Base-by-base conservation (phyloP, 30 jellyfish, hydroid and myxozoan genomes). In the Euphysa ruthae region DNA sequence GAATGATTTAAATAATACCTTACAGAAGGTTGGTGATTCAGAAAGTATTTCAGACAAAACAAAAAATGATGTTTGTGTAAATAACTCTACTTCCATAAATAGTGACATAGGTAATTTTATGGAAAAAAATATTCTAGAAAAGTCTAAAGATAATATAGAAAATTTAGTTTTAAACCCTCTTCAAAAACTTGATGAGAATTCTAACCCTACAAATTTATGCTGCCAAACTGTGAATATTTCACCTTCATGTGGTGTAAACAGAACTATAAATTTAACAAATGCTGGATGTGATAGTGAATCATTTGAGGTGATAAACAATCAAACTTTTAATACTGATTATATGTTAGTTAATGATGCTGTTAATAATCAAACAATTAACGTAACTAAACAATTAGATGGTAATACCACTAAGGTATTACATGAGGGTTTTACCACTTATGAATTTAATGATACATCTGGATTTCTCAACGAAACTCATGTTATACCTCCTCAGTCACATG, bases 391-490 rank as follows among this genome's bases (percentile, higher is more conserved):
- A n/a, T n/a, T n/a, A n/a, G n/a, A n/a, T n/a, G n/a, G n/a, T n/a
- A n/a, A n/a, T n/a, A n/a, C n/a, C n/a, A 46, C 60, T n/a, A 25
- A 46, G 23, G 23, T 29, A n/a, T 46, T 46, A 46, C 23, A 29
- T 46, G 23, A 46, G 23, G 60, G 23, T 2, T 4, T 46, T 46
- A 46, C 3, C 8, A 29, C 4, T n/a, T 5, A 29, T 10, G 10
- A 46, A 5, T 29, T 8, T 2, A 46, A 46, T 46, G 10, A 46
- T n/a, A 46, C 60, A n/a, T 46, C 23, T 8, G 60, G 60, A 2
- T 46, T 46, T 46, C 42, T 63, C 30, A 63, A 63, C 42, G 57
- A 63, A 33, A 63, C 77, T 26, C 56, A 35, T 2, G 77, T 63
- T 16, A 30, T 63, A 8, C 42, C n/a, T n/a, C 35, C 62, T 1